Conservation (phyloP, 2,113 vertebrate genomes). For the Rattus norvegicus region GRCr8 NC_086024.1:98501001-98501500, state of each 20-base stretch:
- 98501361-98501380: neutral
- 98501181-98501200: neutral
- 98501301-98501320: neutral
- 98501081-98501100: neutral
- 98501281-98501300: neutral
- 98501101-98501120: neutral
- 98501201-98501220: neutral
- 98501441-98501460: neutral
- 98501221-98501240: neutral
- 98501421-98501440: neutral
- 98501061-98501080: neutral
- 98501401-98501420: neutral
- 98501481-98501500: conserved; percentile 32
- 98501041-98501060: too few relatives aligned
- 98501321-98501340: neutral
- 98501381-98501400: neutral
- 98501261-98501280: neutral
- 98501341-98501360: neutral
- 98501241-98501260: neutral
- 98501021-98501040: too few relatives aligned
- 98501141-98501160: neutral
- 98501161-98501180: neutral
- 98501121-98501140: neutral
- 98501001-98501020: too few relatives aligned
- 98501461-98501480: neutral